Conservation (phyloP, 2,797 vertebrate genomes). For the Otus scops region DNA sequence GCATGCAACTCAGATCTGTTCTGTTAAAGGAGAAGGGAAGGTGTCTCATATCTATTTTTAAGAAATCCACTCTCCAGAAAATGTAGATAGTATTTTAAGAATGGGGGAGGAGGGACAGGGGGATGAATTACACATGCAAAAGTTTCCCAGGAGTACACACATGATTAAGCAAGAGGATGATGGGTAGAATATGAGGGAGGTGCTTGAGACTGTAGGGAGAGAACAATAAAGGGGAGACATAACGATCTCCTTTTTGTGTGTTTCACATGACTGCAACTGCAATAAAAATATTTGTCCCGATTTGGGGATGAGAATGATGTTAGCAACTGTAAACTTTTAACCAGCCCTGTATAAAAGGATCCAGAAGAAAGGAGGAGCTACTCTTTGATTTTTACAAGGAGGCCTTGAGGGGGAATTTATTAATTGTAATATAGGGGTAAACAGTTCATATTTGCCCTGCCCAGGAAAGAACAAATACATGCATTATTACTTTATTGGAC, state of each 20-base stretch:
- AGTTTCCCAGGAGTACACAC: background rate
- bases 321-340: background rate
- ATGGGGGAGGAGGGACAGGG: background rate
- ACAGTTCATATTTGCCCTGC: background rate
- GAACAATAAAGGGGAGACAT: background rate
- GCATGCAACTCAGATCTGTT: background rate
- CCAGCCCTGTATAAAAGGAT: background rate
- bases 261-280: background rate
- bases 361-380: background rate
- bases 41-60: background rate
- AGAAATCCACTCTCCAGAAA: background rate
- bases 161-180: background rate
- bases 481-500: fast-evolving
- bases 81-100: background rate
- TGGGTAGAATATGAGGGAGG: background rate
- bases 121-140: background rate
- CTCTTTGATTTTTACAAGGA: background rate
- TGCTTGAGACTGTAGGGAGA: background rate
- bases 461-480: background rate
- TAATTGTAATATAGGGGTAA: background rate
- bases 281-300: background rate
- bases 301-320: background rate
- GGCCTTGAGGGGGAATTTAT: background rate
- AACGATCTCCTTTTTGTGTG: fast-evolving
- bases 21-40: background rate